These are phyloP conservation scores for Amphipoea oculea DNA, from an alignment of 2,888 invertebrate genomes.

Conservation along the genomic window DNA sequence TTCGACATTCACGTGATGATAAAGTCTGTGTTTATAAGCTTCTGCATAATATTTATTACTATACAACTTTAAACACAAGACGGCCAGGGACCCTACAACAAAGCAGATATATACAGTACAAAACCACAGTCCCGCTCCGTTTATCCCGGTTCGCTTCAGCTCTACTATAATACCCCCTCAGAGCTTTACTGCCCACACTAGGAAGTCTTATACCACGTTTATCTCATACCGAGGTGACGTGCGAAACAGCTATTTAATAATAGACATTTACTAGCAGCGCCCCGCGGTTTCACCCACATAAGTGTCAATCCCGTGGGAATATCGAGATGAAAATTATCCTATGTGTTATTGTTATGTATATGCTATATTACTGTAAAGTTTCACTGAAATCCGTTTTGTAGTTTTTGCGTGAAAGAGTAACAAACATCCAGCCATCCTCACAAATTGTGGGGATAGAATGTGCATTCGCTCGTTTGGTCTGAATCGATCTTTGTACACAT, in stretches of 20 bases:
- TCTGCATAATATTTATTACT: not conserved
- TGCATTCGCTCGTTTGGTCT: not conserved
- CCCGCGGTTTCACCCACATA: no score
- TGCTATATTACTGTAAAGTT: no score
- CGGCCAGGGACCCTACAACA: not conserved
- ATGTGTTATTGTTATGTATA: no score
- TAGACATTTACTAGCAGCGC: slow-evolving; percentile 48
- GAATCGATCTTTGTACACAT: not conserved
- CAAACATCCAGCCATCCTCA: no score
- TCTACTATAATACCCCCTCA: slow-evolving; percentile 18
- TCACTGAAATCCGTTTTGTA: no score
- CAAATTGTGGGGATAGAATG: not conserved
- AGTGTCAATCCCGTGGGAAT: no score
- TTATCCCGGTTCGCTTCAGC: slow-evolving; percentile 8
- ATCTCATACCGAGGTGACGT: slow-evolving; percentile 47
- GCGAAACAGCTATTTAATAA: slow-evolving; percentile 59
- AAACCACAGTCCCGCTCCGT: not conserved
- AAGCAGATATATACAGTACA: not conserved
- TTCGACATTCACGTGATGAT: not conserved
- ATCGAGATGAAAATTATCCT: no score
- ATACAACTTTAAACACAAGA: not conserved
- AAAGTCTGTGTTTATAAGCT: not conserved
- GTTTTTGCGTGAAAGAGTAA: no score
- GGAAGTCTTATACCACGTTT: slow-evolving; percentile 40
- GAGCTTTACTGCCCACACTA: slow-evolving; percentile 28